Evolutionary conservation across 1,140 invertebrate genomes (phyloP), one percentile per base, ranked within the genome.

Genomic region (Brachionus manjavacas): DNA sequence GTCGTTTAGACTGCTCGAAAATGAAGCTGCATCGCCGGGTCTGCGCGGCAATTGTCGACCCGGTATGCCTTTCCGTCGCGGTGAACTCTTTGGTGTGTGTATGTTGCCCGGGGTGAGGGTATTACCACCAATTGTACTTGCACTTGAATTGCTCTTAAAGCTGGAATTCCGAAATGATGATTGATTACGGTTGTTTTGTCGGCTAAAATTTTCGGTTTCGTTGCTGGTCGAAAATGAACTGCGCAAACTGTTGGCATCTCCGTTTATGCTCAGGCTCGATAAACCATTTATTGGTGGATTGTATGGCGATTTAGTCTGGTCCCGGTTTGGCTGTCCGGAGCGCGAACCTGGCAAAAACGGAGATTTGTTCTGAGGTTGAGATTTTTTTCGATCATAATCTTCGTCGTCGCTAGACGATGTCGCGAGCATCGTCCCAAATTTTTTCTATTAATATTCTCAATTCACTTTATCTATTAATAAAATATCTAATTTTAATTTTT

Each of bases 331-430:
- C 49, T 76, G 72, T 4, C 25, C 46, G 20, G 72, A 46, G 8
- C 31, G 31, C 16, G 25, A 31, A 31, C 64, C 23, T 68, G 20
- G 64, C 31, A 68, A 28, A 72, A 72, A 72, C 39, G 68, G 39
- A n/a, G 72, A 49, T 35, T 76, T 76, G 20, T 28, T 49, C 46
- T 43, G 68, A 72, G 39, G 72, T 46, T 76, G 72, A 43, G 41
- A 3, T 49, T 76, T 76, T 76, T 52, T 76, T 25, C 16, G 31
- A 16, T 81, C 28, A 31, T 64, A 81, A 12, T 81, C 79, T 64
- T 81, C 79, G 20, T 68, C 64, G 31, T 81, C 79, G 41, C 79
- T 81, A 25, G 79, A 81, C 49, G 79, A 81, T 46, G 79, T 81
- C 31, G 79, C 79, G 20, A 81, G 60, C 79, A 81, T 81, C 52